These are phyloP conservation scores for Zygothrica quintamaculata DNA, from an alignment of 2,888 invertebrate species.

Conservation along the genomic window DNA sequence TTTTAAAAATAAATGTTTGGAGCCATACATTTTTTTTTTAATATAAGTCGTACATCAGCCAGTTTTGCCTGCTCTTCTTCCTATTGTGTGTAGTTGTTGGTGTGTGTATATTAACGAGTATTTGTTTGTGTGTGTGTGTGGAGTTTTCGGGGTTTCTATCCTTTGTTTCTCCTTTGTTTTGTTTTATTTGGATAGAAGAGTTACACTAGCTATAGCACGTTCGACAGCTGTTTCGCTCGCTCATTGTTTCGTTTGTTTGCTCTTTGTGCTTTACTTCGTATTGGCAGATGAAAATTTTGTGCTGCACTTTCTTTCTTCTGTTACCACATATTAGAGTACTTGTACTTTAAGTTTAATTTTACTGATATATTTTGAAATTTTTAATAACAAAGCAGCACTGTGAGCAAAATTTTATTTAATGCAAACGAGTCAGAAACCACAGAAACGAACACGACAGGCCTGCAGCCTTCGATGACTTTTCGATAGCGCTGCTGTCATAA, in stretches of 20 bases:
- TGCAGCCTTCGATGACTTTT: constrained; percentile 51
- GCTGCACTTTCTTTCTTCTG: constrained; percentile 30
- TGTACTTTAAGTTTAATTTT: not conserved
- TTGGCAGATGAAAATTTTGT: constrained; percentile 67
- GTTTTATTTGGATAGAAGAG: constrained; percentile 79
- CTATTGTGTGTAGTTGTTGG: constrained; percentile 66
- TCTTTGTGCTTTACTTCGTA: constrained; percentile 65
- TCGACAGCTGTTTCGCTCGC: constrained; percentile 57
- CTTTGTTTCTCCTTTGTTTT: constrained; percentile 80
- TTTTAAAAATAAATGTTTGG: constrained; percentile 23
- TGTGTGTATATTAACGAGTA: constrained; percentile 59
- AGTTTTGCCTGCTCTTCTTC: constrained; percentile 69
- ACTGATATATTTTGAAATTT: constrained; percentile 4
- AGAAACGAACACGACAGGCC: constrained; percentile 48
- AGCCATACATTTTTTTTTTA: constrained; percentile 44
- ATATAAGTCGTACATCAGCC: constrained; percentile 49
- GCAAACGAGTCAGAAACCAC: constrained; percentile 29
- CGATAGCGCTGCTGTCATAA: constrained; percentile 37
- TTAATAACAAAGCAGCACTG: constrained; percentile 1
- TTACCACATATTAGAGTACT: constrained; percentile 13
- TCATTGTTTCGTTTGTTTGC: constrained; percentile 70
- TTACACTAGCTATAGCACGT: constrained; percentile 53
- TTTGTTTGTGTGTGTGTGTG: constrained; percentile 59
- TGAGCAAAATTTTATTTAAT: constrained; percentile 12
- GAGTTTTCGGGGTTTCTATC: constrained; percentile 80